These are phyloP conservation scores for Gobio occitaniae DNA, from an alignment of 2,797 vertebrate genomes.

Conservation along the genomic window DNA sequence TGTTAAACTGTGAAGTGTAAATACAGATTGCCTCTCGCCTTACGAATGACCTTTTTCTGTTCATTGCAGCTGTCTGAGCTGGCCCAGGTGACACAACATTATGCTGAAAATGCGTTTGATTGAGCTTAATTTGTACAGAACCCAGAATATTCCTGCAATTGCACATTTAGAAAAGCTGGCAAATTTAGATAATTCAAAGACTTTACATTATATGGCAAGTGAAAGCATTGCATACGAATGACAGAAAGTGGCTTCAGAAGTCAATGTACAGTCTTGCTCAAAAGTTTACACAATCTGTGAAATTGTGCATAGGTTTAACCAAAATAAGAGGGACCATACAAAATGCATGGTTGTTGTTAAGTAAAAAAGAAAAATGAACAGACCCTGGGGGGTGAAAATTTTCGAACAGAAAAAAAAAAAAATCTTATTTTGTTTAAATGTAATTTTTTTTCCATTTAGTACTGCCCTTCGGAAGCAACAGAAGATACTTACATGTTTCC, in stretches of 20 bases:
- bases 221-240: background rate
- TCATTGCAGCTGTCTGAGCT: background rate
- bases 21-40: slow-evolving; percentile 23
- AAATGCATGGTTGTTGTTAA: no score
- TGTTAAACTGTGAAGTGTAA: slow-evolving; percentile 27
- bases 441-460: no score
- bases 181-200: background rate
- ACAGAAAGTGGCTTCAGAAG: background rate
- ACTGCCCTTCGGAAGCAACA: no score
- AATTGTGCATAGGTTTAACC: no score
- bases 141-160: background rate
- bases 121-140: background rate
- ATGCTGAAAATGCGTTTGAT: background rate
- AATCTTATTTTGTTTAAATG: no score
- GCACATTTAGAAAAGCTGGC: background rate
- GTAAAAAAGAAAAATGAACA: no score
- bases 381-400: no score
- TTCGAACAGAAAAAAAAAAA: no score
- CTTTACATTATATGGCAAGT: background rate
- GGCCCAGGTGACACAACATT: background rate
- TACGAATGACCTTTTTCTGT: slow-evolving; percentile 17
- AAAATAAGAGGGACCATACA: no score
- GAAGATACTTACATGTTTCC: no score
- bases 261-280: no score
- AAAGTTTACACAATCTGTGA: no score